A percentile compares a stretch with the other conserved stretches of the same genome.
Evolutionary conservation across 1,140 invertebrate species (phyloP).

Genomic region (Cydia splendana): DNA sequence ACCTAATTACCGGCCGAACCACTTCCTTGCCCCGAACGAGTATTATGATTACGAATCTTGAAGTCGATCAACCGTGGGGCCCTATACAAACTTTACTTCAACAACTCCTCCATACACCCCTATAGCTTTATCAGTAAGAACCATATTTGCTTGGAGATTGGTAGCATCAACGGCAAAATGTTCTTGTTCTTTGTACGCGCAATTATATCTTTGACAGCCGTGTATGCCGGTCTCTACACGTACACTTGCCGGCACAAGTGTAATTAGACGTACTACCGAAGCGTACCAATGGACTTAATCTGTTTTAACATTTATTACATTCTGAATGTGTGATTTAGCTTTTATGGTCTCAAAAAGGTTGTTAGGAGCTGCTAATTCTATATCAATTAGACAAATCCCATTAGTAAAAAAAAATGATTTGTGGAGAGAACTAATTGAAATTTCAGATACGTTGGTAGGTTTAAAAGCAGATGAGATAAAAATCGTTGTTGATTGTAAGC

Average conservation of each 20-base stretch:
- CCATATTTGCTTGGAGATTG: constrained; percentile 37
- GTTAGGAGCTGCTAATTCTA: neutral
- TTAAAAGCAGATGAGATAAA: constrained; percentile 14
- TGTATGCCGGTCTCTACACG: constrained; percentile 56
- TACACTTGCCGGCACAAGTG: constrained; percentile 56
- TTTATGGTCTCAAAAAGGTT: neutral
- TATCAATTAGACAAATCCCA: neutral
- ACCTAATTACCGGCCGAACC: constrained; percentile 57
- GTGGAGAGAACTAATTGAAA: neutral
- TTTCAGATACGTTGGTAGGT: neutral
- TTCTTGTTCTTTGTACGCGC: constrained; percentile 67
- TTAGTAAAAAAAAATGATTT: neutral
- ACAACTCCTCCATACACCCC: constrained; percentile 46
- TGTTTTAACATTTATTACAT: neutral
- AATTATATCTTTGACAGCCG: constrained; percentile 78
- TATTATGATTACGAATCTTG: constrained; percentile 67
- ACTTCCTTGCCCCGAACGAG: constrained; percentile 62
- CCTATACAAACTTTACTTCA: constrained; percentile 51
- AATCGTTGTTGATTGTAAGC: constrained; percentile 41
- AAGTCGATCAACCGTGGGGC: constrained; percentile 69
- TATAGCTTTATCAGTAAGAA: constrained; percentile 42
- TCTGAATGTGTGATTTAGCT: neutral
- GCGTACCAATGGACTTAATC: constrained; percentile 11
- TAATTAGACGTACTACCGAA: constrained; percentile 38
- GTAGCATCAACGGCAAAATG: constrained; percentile 44